These are phyloP conservation scores for Eremophila alpestris DNA, from an alignment of 2,797 vertebrate species.

Conservation along the genomic window DNA sequence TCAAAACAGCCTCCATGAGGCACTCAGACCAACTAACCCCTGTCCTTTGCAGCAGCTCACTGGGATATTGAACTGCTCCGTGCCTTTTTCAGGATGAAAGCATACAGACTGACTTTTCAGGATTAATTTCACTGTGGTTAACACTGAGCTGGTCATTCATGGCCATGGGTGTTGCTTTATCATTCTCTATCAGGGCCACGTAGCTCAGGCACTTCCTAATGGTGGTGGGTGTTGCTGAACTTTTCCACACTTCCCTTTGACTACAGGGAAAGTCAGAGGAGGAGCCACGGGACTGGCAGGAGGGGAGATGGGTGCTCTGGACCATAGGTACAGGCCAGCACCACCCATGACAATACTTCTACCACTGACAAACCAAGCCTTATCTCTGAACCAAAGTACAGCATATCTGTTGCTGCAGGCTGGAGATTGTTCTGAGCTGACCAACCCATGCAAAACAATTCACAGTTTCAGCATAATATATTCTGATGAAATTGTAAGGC, in stretches of 20 bases:
- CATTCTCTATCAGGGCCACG: fast-evolving
- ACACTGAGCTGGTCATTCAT: background rate
- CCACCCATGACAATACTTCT: background rate
- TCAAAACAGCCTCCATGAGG: background rate
- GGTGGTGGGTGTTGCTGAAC: background rate
- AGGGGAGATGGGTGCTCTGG: background rate
- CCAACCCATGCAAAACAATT: conserved; percentile 37
- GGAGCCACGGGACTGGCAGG: background rate
- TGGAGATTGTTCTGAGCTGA: conserved; percentile 41
- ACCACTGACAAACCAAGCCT: background rate
- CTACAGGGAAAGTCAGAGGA: background rate
- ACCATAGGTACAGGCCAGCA: background rate
- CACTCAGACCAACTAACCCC: background rate
- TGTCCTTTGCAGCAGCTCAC: background rate
- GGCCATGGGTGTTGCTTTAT: background rate
- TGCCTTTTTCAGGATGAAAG: background rate
- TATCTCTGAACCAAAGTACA: conserved; percentile 19
- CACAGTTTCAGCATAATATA: background rate
- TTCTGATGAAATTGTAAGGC: background rate
- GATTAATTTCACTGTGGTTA: background rate
- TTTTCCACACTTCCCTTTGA: background rate
- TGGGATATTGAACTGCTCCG: background rate
- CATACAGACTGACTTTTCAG: background rate
- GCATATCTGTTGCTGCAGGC: background rate
- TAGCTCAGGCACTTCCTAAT: background rate